Evolutionary conservation across 2,888 invertebrate genomes (phyloP).

Genomic region (Timema podura): DNA sequence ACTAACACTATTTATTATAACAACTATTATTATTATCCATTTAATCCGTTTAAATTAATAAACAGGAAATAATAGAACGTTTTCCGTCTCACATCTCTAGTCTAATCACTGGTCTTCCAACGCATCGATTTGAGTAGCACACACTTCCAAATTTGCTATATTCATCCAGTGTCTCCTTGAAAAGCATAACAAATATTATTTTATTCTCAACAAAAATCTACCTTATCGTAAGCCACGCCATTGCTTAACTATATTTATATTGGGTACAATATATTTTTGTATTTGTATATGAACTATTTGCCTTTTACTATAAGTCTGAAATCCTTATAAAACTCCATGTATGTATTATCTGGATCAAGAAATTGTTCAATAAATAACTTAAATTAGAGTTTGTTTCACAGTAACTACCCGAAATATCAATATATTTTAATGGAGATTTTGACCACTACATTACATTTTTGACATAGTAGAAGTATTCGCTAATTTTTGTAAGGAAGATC

Average conservation of each 20-base stretch:
- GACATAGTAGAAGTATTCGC: background rate
- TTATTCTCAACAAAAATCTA: constrained; percentile 2
- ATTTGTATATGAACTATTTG: background rate
- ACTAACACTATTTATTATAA: no score
- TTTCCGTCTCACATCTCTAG: no score
- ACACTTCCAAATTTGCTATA: background rate
- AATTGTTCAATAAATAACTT: background rate
- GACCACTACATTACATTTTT: constrained; percentile 8
- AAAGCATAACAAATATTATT: constrained; percentile 8
- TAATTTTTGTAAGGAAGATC: constrained; percentile 3
- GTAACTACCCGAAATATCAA: background rate
- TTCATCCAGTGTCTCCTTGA: background rate
- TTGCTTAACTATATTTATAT: background rate
- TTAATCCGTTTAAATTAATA: no score
- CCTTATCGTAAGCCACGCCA: constrained; percentile 4
- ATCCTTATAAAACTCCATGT: no score
- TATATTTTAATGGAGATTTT: background rate
- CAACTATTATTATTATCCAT: no score
- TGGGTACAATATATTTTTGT: background rate
- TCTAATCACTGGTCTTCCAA: background rate
- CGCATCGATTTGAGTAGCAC: background rate
- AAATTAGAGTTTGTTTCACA: background rate
- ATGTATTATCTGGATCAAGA: no score
- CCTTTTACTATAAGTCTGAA: no score
- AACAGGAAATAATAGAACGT: no score